Base-by-base conservation (phyloP, 2,888 invertebrate species). In the Oscheius sp. region DNA sequence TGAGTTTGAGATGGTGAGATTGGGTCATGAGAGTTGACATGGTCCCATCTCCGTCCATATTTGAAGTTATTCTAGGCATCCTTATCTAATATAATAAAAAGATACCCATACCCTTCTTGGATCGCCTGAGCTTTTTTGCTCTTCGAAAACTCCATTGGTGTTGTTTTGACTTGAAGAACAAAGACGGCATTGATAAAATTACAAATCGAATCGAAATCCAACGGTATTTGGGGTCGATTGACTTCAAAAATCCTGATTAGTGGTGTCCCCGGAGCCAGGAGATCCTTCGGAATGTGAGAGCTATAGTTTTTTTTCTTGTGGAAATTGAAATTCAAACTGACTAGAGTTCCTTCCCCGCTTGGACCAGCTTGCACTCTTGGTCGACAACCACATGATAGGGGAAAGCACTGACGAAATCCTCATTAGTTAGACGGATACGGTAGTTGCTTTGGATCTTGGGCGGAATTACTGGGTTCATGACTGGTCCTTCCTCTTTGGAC, bases 181-280 rank as follows among this genome's bases (percentile, higher is more conserved):
- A 83, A 83, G 33, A 83, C 82, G 8, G 81, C 81, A 63, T 83
- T 83, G 70, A 83, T 83, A 61, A 82, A 82, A 68, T 82, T 77
- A 55, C 80, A 78, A 53, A 84, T 84, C 53, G 80, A 82, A 37
- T 85, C 86, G 66, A 83, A 86, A 69, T 84, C 85, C n/a, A 86
- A 66, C 17, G 85, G 84, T 53, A 86, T 83, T 55, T 86, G 82
- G 0, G 86, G 86, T 1, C 85, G 81, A 27, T 78, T 79, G 31
- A 86, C 79, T 69, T 84, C 82, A 63, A 83, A 83, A 12, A 85
- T 73, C 42, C 82, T 72, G 52, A 82, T 74, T 6, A 86, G 45
- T 4, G 83, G 82, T 3, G 83, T 83, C 27, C 84, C 84, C 0
- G 76, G 75, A 6, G 77, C 71, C 1, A 85, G 74, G 10, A 84